These are phyloP conservation scores for Gallinago media DNA, from an alignment of 2,113 vertebrate species.

Conservation along the genomic window DNA sequence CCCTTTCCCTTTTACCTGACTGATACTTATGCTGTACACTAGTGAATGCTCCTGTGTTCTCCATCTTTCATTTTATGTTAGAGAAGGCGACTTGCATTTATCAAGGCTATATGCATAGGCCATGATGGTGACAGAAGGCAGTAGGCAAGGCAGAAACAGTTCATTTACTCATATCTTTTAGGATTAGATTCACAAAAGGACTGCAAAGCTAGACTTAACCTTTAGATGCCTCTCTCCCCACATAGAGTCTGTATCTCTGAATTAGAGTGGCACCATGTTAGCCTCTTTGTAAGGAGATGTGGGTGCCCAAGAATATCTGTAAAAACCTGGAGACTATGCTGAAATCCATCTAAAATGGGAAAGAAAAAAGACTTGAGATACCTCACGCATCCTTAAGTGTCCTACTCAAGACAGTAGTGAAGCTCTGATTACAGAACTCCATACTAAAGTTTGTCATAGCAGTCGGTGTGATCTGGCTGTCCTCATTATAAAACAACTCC, in stretches of 20 bases:
- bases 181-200: not conserved
- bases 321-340: not conserved
- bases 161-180: not conserved
- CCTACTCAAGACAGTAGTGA: not conserved
- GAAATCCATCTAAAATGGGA: not conserved
- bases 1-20: not conserved
- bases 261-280: fast-evolving
- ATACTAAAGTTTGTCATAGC: not conserved
- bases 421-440: not conserved
- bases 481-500: not conserved
- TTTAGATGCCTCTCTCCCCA: not conserved
- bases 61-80: not conserved
- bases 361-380: not conserved
- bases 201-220: not conserved
- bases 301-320: not conserved
- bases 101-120: not conserved
- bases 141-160: not conserved
- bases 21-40: not conserved
- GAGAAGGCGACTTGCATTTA: not conserved
- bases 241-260: not conserved
- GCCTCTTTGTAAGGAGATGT: not conserved
- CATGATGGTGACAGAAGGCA: not conserved
- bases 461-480: not conserved
- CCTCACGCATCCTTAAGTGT: not conserved
- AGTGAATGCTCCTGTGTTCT: not conserved